Conservation (phyloP, 2,797 vertebrate species). For the Lagocephalus sceleratus region DNA sequence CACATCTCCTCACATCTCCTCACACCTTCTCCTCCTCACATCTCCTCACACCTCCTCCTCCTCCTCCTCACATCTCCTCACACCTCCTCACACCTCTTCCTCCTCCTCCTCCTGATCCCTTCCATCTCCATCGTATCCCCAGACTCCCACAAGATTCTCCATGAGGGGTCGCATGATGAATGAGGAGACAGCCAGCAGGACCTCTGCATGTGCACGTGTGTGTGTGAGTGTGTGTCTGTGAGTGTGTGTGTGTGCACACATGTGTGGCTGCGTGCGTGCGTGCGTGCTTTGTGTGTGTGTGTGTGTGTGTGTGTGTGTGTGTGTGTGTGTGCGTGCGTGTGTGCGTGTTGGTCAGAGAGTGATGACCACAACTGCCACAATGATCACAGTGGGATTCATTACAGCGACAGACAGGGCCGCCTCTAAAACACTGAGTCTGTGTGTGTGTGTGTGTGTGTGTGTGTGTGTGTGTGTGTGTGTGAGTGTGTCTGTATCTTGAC, state of each 20-base stretch:
- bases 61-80: too few relatives aligned
- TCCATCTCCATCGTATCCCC: constrained; percentile 79
- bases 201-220: constrained; percentile 42
- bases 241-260: constrained; percentile 30
- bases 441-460: constrained; percentile 35
- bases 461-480: constrained; percentile 30
- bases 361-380: constrained; percentile 87
- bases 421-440: constrained; percentile 75
- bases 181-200: constrained; percentile 76
- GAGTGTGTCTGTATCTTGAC: constrained; percentile 60
- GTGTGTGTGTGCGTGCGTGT: constrained; percentile 5
- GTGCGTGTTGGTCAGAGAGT: constrained; percentile 75
- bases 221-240: constrained; percentile 16
- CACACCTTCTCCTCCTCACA: too few relatives aligned
- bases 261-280: constrained; percentile 22
- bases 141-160: constrained; percentile 88
- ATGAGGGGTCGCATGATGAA: constrained; percentile 91
- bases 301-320: too few relatives aligned
- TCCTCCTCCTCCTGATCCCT: constrained; percentile 59
- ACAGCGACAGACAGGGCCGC: constrained; percentile 86
- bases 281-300: constrained; percentile 23
- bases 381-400: constrained; percentile 91
- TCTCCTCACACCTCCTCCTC: too few relatives aligned
- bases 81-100: constrained; percentile 25
- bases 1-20: background rate